Evolutionary conservation across 2,888 invertebrate species (phyloP).

Genomic region (Gymnosoma rotundatum): DNA sequence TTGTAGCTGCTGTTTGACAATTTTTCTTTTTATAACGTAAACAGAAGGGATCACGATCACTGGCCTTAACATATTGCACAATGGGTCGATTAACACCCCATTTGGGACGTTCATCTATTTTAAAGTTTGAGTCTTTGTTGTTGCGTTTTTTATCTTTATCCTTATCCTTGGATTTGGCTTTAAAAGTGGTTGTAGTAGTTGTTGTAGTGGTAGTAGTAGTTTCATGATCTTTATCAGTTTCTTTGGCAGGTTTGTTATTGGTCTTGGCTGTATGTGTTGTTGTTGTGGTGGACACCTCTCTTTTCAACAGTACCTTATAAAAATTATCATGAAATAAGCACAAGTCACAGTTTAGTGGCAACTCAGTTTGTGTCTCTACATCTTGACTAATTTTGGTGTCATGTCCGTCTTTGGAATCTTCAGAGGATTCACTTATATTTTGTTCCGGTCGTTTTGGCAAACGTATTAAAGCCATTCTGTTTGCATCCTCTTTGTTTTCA

Average conservation of each 20-base stretch:
- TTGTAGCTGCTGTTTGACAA: constrained; percentile 76
- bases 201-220: constrained; percentile 76
- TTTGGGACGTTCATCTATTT: constrained; percentile 86
- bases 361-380: constrained; percentile 81
- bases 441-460: background rate
- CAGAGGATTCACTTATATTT: constrained; percentile 61
- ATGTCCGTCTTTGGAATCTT: constrained; percentile 8
- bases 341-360: constrained; percentile 80
- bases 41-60: constrained; percentile 94
- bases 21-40: constrained; percentile 84
- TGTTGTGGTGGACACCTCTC: constrained; percentile 81
- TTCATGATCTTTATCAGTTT: constrained; percentile 73
- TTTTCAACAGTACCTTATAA: constrained; percentile 80
- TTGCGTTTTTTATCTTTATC: constrained; percentile 78
- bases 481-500: constrained; percentile 59
- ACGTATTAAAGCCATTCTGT: constrained; percentile 76
- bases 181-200: constrained; percentile 81
- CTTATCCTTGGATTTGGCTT: constrained; percentile 80
- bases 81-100: constrained; percentile 90
- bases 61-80: constrained; percentile 93
- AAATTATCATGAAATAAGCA: constrained; percentile 82
- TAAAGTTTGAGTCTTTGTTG: constrained; percentile 73
- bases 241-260: constrained; percentile 75
- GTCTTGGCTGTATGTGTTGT: constrained; percentile 81
- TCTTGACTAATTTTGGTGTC: constrained; percentile 72